phyloP scores from a whole-genome alignment of 2,888 invertebrate genomes.

The Ormyrus pomaceus region DNA sequence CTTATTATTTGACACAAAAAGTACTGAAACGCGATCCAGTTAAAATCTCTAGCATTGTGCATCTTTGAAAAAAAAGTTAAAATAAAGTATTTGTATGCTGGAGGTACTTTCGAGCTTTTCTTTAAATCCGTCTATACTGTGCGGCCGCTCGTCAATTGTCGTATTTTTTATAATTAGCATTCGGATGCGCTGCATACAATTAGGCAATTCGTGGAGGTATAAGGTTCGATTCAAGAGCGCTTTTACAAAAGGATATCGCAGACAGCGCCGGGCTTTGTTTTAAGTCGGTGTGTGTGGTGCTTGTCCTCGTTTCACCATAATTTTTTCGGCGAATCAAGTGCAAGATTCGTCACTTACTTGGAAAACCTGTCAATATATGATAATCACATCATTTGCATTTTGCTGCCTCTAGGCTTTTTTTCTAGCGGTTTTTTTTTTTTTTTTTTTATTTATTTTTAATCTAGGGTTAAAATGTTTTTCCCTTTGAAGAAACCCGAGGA shows the following conservation, averaged over 20 bases:
- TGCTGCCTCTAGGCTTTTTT: constrained; percentile 40
- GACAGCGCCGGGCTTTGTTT: constrained; percentile 43
- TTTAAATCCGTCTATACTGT: constrained; percentile 29
- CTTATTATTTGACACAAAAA: constrained; percentile 42
- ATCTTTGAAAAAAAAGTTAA: constrained; percentile 27
- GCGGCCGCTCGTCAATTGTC: constrained; percentile 28
- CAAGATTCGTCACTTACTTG: constrained; percentile 73
- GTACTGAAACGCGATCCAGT: constrained; percentile 13
- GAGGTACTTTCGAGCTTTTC: constrained; percentile 3
- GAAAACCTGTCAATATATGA: constrained; percentile 75
- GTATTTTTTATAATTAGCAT: constrained; percentile 27
- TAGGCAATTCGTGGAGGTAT: constrained; percentile 48
- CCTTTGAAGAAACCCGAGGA: constrained; percentile 23
- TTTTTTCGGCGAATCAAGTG: constrained; percentile 50
- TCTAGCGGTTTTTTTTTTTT: constrained; percentile 37
- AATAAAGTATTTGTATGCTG: background rate
- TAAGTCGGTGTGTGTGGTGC: constrained; percentile 50
- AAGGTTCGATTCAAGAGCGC: constrained; percentile 50
- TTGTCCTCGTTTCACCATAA: constrained; percentile 56
- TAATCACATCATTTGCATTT: constrained; percentile 66
- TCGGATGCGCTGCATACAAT: constrained; percentile 43
- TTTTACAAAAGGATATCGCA: constrained; percentile 52
- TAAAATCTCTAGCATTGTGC: constrained; percentile 28
- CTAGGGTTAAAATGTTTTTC: constrained; percentile 28
- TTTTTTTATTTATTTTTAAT: constrained; percentile 16